Evolutionary conservation across 2,113 vertebrate genomes (phyloP), one percentile per base, ranked within the genome.

Genomic region (Chaetops frenatus): DNA sequence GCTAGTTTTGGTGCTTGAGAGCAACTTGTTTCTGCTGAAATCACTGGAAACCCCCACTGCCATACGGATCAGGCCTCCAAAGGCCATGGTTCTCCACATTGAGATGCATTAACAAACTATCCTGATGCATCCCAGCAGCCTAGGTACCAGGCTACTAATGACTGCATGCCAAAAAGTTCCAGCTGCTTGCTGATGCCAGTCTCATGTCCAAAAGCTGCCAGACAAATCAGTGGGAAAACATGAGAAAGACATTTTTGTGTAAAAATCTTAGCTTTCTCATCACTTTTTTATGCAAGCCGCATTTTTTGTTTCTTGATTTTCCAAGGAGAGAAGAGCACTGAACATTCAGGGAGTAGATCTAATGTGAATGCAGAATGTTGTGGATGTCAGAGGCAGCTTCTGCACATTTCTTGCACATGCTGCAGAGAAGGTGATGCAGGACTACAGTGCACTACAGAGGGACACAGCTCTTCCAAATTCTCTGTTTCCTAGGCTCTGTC

Each of bases 311-410:
- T 23, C 38, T 85, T 65, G 31, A 12, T 23, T 87, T 44, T 42
- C 17, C 45, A 84, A 48, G 15, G 51, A 54, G 66, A 89, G n/a
- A 66, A 78, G 45, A 74, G 7, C 15, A 40, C 15, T 24, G 24
- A 73, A 21, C 2, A 8, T 53, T 47, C 70, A 33, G 54, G 60
- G 40, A 38, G 44, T 23, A 29, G 25, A 50, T 45, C 21, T 66
- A 61, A 72, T n/a, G 36, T 27, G 33, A 76, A 3, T 65, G 24
- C 50, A 80, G 16, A 0, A 0, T 8, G 5, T 29, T 82, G 31
- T 38, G 78, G 54, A 45, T 4, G 2, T 20, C 20, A 73, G 44
- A 31, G 61, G 31, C 25, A 81, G 29, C n/a, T 58, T 60, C 64
- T 60, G 9, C 36, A 27, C 5, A 8, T 56, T 64, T 79, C 33